Evolutionary conservation across 2,888 invertebrate species (phyloP).

Genomic region (Eupithecia tripunctaria): DNA sequence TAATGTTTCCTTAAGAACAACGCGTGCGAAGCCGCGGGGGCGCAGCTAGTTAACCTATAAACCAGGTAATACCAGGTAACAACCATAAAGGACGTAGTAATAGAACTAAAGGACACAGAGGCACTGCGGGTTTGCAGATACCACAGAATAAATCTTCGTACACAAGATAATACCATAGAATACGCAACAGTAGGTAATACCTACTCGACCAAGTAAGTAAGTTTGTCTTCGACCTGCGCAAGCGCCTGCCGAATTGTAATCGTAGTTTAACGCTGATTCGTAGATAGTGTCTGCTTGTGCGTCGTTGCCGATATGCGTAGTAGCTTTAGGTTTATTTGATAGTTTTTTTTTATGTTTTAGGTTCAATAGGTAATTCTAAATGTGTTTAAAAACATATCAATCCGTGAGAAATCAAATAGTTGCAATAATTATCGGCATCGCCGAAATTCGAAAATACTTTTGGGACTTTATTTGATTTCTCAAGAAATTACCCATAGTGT

Average conservation of each 20-base stretch:
- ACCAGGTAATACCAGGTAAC: not conserved
- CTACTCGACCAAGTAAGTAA: conserved; percentile 59
- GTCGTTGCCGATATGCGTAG: not conserved
- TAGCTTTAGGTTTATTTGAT: not conserved
- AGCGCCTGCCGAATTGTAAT: conserved; percentile 70
- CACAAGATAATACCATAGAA: conserved; percentile 35
- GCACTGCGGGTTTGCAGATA: conserved; percentile 46
- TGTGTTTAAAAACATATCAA: not conserved
- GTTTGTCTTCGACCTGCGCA: conserved; percentile 78
- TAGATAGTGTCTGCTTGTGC: conserved; percentile 13
- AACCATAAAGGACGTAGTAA: not conserved
- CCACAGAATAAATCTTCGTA: not conserved
- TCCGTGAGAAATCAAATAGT: too few relatives aligned
- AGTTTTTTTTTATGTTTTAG: not conserved
- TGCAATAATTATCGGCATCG: too few relatives aligned
- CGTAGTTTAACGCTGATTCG: conserved; percentile 9
- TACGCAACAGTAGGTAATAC: not conserved
- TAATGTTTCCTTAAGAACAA: too few relatives aligned
- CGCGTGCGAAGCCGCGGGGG: too few relatives aligned
- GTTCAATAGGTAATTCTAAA: not conserved
- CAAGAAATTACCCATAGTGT: too few relatives aligned
- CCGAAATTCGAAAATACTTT: too few relatives aligned
- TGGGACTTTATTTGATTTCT: too few relatives aligned
- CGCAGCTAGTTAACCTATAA: too few relatives aligned
- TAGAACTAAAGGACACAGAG: conserved; percentile 31